Evolutionary conservation across 2,888 invertebrate species (phyloP).

Genomic region (Itoplectis maculator): DNA sequence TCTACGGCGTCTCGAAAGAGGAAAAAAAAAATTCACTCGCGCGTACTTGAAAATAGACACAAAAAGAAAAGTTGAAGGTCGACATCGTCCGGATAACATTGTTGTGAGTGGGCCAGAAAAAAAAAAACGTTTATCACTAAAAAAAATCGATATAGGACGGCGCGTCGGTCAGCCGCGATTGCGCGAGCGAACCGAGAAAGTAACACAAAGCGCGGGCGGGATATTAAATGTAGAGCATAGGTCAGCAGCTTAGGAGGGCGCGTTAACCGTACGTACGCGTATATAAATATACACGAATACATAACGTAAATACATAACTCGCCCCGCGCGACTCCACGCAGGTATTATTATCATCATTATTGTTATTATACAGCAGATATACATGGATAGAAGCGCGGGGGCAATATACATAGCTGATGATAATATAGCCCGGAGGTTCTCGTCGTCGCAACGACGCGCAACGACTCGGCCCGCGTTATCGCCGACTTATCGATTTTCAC

Average conservation of each 20-base stretch:
- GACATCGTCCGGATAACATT: conserved; percentile 25
- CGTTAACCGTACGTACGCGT: conserved; percentile 21
- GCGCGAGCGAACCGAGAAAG: not conserved
- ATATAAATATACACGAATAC: not conserved
- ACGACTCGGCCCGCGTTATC: conserved; percentile 36
- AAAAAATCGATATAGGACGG: conserved; percentile 11
- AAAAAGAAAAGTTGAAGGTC: not conserved
- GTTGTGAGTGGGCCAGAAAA: conserved; percentile 20
- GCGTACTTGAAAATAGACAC: not conserved
- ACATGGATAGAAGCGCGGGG: too few species aligned
- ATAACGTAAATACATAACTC: not conserved
- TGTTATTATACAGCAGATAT: conserved; percentile 22
- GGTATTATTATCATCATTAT: not conserved
- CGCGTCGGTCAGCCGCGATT: too few species aligned
- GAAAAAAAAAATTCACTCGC: conserved; percentile 2
- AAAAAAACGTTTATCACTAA: conserved; percentile 12
- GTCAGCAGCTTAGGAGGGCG: conserved; percentile 61
- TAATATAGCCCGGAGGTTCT: conserved; percentile 41
- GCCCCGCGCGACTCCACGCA: conserved; percentile 18
- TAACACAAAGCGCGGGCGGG: not conserved
- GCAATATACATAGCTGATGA: conserved; percentile 8
- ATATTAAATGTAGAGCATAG: conserved; percentile 34
- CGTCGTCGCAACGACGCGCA: conserved; percentile 48
- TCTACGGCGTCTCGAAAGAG: conserved; percentile 18
- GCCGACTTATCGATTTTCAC: conserved; percentile 62